These are phyloP conservation scores for Chorisops tibialis DNA, from an alignment of 2,888 invertebrate species.

Conservation along the genomic window DNA sequence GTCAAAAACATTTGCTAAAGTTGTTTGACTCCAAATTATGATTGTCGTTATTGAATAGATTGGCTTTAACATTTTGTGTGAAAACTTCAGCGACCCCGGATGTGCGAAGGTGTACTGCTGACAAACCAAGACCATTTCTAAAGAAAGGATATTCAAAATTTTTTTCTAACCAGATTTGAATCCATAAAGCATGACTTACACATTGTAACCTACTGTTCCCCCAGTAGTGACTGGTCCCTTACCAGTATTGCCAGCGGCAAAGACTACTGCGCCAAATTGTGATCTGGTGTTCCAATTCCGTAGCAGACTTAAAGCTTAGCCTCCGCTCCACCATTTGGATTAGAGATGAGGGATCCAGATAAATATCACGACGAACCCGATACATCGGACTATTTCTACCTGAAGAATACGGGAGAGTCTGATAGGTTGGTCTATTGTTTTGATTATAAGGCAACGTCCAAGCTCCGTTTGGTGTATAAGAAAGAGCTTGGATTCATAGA, in stretches of 20 bases:
- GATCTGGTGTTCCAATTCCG: constrained; percentile 36
- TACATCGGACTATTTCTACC: not conserved
- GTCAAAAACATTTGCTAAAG: constrained; percentile 36
- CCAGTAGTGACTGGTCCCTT: constrained; percentile 41
- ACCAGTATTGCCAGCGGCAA: constrained; percentile 39
- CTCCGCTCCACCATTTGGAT: constrained; percentile 39
- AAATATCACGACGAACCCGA: constrained; percentile 1
- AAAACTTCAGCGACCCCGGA: constrained; percentile 37
- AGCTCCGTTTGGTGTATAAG: constrained; percentile 1
- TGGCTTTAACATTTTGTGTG: constrained; percentile 29
- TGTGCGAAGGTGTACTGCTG: constrained; percentile 39
- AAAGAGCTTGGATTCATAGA: not conserved
- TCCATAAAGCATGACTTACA: constrained; percentile 36
- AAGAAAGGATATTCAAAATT: not conserved
- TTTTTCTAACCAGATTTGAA: not conserved
- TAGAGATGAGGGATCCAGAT: constrained; percentile 34
- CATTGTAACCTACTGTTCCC: constrained; percentile 39
- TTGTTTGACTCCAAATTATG: constrained; percentile 37
- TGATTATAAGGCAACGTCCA: constrained; percentile 2
- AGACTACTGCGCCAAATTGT: constrained; percentile 40
- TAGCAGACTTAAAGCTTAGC: constrained; percentile 34
- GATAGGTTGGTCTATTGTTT: not conserved
- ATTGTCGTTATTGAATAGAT: constrained; percentile 10
- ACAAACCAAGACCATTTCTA: constrained; percentile 42
- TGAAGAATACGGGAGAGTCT: not conserved